Base-by-base conservation (phyloP, 23 tunicate genomes). In the Pegea sp. region DNA sequence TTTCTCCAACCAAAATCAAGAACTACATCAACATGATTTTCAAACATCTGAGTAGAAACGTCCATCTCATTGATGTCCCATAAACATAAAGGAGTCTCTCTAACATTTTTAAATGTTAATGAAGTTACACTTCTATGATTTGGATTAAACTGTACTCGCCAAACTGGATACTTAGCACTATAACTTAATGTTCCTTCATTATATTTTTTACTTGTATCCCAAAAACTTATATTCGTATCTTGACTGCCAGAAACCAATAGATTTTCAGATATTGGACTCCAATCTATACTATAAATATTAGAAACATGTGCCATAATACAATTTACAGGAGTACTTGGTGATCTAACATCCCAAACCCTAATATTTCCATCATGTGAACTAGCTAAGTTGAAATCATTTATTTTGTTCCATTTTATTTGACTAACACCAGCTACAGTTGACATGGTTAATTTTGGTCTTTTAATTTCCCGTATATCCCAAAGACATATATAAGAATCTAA, bases 341-440 rank as follows among this genome's bases (percentile, higher is more conserved):
- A 76, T 33, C 95, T 57, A 3, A 67, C 57, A 57, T 84, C 95
- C 95, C 95, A 84, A 22, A 84, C 52, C 20, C 95, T 56, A 33
- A 84, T 73, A 26, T 73, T 69, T 3, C 95, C 95, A 73, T 74
- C 95, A 67, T 84, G 95, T 48, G 95, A 51, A 24, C 77, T 65
- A 4, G 95, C 81, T 18, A 84, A 44, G 28, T 27, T 34, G 34
- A 69, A 19, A 50, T 46, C 43, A 24, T 72, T 48, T 26, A 63
- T 23, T 52, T 68, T 73, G 56, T 74, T 84, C 95, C 95, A 84
- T 28, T 77, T 68, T 32, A 84, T 72, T 66, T 77, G 74, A 32
- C 81, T 66, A 29, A 76, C 81, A 22, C 95, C 95, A 43, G 75
- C 84, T 84, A 73, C 76, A 13, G 84, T 64, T 20, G 84, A 73